These are phyloP conservation scores for Forpus xanthops DNA, from an alignment of 2,797 vertebrate species.

Conservation along the genomic window DNA sequence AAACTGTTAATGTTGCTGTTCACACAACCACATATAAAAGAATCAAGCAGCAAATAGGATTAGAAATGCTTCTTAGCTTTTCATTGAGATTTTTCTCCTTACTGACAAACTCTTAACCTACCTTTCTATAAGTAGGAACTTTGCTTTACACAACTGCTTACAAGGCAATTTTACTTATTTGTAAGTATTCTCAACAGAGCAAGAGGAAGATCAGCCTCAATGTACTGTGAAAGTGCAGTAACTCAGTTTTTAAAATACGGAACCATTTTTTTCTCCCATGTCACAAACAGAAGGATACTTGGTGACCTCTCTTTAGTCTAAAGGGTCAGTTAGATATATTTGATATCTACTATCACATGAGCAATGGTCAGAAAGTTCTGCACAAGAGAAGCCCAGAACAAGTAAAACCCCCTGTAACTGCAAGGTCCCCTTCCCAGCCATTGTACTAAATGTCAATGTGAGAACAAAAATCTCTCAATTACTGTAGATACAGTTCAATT, in stretches of 20 bases:
- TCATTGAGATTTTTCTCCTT: neutral
- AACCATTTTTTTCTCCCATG: neutral
- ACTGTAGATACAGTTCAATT: neutral
- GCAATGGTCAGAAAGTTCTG: neutral
- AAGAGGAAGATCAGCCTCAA: neutral
- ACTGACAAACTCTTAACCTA: neutral
- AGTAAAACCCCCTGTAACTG: neutral
- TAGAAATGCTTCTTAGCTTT: neutral
- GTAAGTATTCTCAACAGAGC: neutral
- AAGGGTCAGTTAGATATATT: neutral
- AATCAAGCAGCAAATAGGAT: neutral
- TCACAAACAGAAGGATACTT: neutral
- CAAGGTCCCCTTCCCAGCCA: neutral
- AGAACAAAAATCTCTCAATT: neutral
- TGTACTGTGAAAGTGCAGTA: neutral
- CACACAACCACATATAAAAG: neutral
- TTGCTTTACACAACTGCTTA: neutral
- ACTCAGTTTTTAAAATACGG: neutral
- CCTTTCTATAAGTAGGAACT: neutral
- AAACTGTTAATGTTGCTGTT: neutral
- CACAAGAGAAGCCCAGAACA: neutral
- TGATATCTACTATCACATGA: rapidly evolving
- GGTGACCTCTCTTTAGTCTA: neutral
- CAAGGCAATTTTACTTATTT: neutral
- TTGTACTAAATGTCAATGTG: neutral